Evolutionary conservation across 2,888 invertebrate genomes (phyloP), one percentile per base, ranked within the genome.

Genomic region (Cheiracanthium punctorium): DNA sequence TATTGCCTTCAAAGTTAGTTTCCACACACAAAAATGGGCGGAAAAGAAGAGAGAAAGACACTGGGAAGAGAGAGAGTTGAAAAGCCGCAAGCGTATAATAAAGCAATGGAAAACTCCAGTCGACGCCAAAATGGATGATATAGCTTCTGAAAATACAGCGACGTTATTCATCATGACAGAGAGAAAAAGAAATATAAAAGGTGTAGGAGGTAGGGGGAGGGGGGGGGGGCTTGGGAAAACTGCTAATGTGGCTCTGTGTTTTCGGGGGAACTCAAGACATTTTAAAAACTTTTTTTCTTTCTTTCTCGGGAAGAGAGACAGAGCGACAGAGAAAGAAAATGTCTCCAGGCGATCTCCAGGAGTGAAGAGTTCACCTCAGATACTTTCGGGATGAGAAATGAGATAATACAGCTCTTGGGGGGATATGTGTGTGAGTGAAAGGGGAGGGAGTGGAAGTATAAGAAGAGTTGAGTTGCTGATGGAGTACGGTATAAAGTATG

Each of bases 231-330:
- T n/a, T n/a, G 43, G 10, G 24, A 24, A 58, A 17, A 69, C 80
- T 71, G 64, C 58, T 80, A 71, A 71, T 80, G 80, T 41, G 71
- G 80, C 30, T 71, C 58, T 58, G 71, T 71, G 48, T 79, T 70
- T 37, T 43, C 76, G 41, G 41, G 14, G 30, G 37, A n/a, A n/a
- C n/a, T n/a, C n/a, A n/a, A n/a, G n/a, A 58, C 58, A 58, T 58
- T 58, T 48, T 58, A 58, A 58, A 58, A 58, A 2, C 12, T 58
- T 58, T 58, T 24, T n/a, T n/a, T n/a, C n/a, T n/a, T n/a, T n/a
- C n/a, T n/a, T n/a, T n/a, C n/a, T n/a, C n/a, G 41, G 14, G 41
- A 71, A 71, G n/a, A 28, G 28, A n/a, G n/a, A n/a, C n/a, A n/a
- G n/a, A n/a, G n/a, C n/a, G n/a, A n/a, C n/a, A n/a, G 58, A 14